phyloP scores from a whole-genome alignment of 2,888 invertebrate species.

The Heliconius ethilla region DNA sequence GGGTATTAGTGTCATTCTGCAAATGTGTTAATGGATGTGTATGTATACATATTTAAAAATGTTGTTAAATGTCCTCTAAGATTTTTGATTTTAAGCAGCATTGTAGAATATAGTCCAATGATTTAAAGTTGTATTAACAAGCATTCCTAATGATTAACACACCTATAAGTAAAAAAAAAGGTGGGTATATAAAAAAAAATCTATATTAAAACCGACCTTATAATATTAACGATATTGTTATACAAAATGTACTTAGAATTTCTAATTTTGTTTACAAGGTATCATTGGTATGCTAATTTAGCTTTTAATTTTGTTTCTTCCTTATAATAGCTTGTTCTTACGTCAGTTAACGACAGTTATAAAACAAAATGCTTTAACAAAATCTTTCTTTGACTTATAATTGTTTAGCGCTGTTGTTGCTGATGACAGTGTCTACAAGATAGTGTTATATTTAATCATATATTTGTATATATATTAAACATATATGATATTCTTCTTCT shows the following conservation, averaged over 20 bases:
- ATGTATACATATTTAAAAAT: too few species aligned
- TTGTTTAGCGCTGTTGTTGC: background rate
- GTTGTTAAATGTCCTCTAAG: too few species aligned
- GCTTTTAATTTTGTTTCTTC: background rate
- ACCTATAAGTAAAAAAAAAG: too few species aligned
- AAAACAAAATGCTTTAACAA: background rate
- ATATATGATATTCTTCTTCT: too few species aligned
- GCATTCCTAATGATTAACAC: too few species aligned
- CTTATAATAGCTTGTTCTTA: background rate
- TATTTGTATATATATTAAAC: too few species aligned
- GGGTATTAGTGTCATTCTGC: background rate
- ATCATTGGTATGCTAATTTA: background rate
- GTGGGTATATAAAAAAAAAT: too few species aligned
- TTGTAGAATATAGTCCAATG: too few species aligned
- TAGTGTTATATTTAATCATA: background rate
- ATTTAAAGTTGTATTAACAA: too few species aligned
- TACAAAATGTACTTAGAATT: background rate
- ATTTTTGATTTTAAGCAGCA: too few species aligned
- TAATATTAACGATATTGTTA: background rate
- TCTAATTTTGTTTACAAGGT: background rate
- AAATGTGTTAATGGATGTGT: background rate
- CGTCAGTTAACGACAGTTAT: background rate
- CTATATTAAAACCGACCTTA: too few species aligned
- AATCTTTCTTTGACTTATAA: background rate
- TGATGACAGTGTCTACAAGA: background rate